phyloP scores from a whole-genome alignment of 2,888 invertebrate genomes.

The Prosopocoilus inquinatus region DNA sequence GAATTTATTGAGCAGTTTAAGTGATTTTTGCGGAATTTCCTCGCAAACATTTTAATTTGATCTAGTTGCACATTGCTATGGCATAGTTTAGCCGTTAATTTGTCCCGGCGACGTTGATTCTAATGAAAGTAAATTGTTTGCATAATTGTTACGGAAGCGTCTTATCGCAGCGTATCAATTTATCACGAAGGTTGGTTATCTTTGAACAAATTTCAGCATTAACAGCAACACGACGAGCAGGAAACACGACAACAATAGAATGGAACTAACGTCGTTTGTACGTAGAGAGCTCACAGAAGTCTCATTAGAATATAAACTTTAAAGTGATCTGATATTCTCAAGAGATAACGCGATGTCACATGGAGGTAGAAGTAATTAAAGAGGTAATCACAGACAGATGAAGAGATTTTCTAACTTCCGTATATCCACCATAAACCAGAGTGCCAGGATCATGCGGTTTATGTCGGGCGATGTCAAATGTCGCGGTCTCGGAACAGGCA shows the following conservation, averaged over 20 bases:
- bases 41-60: no score
- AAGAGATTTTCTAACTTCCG: constrained; percentile 11
- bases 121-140: no score
- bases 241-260: background rate
- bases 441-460: constrained; percentile 3
- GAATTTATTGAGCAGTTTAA: no score
- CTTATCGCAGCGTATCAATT: no score
- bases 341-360: constrained; percentile 22
- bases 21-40: no score
- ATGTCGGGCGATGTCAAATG: constrained; percentile 1
- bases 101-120: no score
- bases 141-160: no score
- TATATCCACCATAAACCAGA: constrained; percentile 4
- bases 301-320: constrained; percentile 25
- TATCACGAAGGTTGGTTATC: no score
- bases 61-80: no score
- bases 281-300: constrained; percentile 9
- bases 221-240: background rate
- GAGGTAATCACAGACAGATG: constrained; percentile 15
- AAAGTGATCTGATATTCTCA: constrained; percentile 24
- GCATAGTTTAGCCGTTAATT: no score
- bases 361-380: constrained; percentile 22
- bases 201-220: background rate
- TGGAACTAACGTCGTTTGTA: constrained; percentile 2
- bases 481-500: background rate